A percentile compares a stretch with the other conserved stretches of the same genome.
phyloP scores from a whole-genome alignment of 2,888 invertebrate species.

The Lasioglossum calceatum region DNA sequence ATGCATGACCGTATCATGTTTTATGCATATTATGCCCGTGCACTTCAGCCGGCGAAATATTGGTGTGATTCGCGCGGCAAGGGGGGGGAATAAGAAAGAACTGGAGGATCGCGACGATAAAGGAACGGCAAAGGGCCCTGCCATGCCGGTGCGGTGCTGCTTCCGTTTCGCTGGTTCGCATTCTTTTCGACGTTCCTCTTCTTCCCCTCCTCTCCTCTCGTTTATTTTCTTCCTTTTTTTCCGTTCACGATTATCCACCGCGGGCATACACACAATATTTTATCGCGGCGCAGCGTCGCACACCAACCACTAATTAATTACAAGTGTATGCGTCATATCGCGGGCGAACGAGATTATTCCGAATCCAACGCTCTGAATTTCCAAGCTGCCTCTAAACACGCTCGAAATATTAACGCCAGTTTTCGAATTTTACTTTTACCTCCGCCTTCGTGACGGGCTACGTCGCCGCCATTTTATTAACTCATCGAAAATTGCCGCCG shows the following conservation, averaged over 20 bases:
- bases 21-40: conserved; percentile 41
- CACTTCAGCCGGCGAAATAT: conserved; percentile 33
- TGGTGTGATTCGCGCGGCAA: conserved; percentile 13
- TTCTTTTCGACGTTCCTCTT: conserved; percentile 4
- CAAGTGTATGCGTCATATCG: conserved; percentile 30
- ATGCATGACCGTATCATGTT: conserved; percentile 41
- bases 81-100: background rate
- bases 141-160: background rate
- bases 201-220: background rate
- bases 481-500: no score
- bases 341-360: conserved; percentile 27
- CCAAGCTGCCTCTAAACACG: background rate
- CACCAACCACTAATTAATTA: conserved; percentile 42
- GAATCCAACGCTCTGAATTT: conserved; percentile 30
- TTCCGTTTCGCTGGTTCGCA: conserved; percentile 11
- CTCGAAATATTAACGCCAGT: background rate
- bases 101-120: conserved; percentile 8
- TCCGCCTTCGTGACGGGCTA: background rate
- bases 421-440: background rate
- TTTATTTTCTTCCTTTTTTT: background rate
- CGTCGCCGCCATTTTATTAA: no score
- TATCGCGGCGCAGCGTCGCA: conserved; percentile 40
- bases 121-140: background rate
- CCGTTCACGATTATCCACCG: conserved; percentile 26
- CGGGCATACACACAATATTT: conserved; percentile 21